Evolutionary conservation across 1,140 invertebrate genomes (phyloP).

Genomic region (Nymphalis io): DNA sequence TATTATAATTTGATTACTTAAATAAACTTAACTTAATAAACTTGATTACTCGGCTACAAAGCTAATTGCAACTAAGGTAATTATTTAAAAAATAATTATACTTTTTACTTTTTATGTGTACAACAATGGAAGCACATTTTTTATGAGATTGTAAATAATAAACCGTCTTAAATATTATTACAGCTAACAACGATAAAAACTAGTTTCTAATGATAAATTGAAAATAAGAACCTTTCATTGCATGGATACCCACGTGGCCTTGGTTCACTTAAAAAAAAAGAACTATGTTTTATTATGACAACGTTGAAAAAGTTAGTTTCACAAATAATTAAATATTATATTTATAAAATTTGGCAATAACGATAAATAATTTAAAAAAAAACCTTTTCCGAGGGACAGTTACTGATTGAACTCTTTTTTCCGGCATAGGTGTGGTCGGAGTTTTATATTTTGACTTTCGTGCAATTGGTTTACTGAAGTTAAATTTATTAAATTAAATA

Average conservation of each 20-base stretch:
- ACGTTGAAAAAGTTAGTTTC: neutral
- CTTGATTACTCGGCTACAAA: no score
- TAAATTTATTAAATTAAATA: slow-evolving; percentile 24
- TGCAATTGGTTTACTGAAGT: slow-evolving; percentile 29
- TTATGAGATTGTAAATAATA: neutral
- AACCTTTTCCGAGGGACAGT: slow-evolving; percentile 56
- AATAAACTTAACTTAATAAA: no score
- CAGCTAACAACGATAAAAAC: neutral
- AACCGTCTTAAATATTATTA: neutral
- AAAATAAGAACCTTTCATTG: slow-evolving; percentile 36
- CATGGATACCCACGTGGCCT: slow-evolving; percentile 41
- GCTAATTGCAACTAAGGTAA: no score
- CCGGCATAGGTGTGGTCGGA: slow-evolving; percentile 32
- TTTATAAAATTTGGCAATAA: neutral
- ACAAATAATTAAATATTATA: neutral
- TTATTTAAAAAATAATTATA: no score
- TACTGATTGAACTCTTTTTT: slow-evolving; percentile 46
- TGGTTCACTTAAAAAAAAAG: slow-evolving; percentile 17
- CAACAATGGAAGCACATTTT: no score
- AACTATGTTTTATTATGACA: neutral
- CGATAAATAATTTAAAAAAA: slow-evolving; percentile 27
- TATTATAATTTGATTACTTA: no score
- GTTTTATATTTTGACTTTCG: slow-evolving; percentile 37
- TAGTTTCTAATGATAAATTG: neutral
- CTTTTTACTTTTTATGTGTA: no score